Evolutionary conservation across 1,140 invertebrate species (phyloP).

Genomic region (Pseudoatta argentina): DNA sequence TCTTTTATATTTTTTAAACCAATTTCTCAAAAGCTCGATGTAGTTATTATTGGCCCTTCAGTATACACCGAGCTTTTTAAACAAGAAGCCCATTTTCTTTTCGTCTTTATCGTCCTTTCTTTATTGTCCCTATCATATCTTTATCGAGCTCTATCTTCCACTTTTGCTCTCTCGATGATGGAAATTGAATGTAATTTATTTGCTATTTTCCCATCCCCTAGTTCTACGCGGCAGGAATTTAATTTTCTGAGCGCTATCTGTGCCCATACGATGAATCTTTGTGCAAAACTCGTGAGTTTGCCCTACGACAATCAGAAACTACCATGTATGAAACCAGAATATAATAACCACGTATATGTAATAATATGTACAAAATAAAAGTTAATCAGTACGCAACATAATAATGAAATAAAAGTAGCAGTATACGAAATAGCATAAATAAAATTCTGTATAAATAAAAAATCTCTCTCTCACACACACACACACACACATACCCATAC

Average conservation of each 20-base stretch:
- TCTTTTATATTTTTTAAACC: constrained; percentile 73
- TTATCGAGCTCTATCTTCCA: constrained; percentile 38
- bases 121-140: constrained; percentile 33
- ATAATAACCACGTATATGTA: background rate
- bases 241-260: constrained; percentile 71
- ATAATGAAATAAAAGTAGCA: background rate
- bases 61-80: constrained; percentile 25
- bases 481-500: background rate
- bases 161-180: constrained; percentile 62
- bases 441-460: no score
- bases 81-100: constrained; percentile 46
- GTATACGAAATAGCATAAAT: background rate
- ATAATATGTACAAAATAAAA: constrained; percentile 8
- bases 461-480: no score
- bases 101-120: constrained; percentile 27
- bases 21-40: constrained; percentile 61
- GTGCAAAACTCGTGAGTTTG: constrained; percentile 57
- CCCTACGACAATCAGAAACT: background rate
- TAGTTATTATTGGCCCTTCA: constrained; percentile 72
- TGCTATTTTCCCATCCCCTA: constrained; percentile 70
- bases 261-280: constrained; percentile 66
- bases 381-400: background rate
- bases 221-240: constrained; percentile 60
- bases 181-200: constrained; percentile 78
- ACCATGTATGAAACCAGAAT: background rate